A percentile compares a stretch with the other conserved stretches of the same genome.
These are phyloP conservation scores for Danionella cerebrum DNA, from an alignment of 2,113 vertebrate species.

Conservation along the genomic window DNA sequence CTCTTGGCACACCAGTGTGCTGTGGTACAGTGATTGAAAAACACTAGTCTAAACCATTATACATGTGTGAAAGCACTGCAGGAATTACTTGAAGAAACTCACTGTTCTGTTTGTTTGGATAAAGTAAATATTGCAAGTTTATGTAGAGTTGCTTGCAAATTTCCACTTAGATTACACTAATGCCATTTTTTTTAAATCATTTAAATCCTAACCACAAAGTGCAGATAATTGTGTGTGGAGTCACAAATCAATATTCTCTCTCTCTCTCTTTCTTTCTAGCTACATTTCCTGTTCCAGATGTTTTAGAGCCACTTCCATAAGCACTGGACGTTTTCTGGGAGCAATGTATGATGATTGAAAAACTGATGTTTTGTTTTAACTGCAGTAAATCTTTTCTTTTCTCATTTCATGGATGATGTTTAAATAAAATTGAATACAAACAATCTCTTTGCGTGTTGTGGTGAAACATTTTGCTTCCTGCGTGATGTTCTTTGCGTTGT, in stretches of 20 bases:
- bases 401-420: conserved; percentile 21
- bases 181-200: neutral
- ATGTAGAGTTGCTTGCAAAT: neutral
- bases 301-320: neutral
- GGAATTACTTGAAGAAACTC: too few relatives aligned
- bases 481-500: too few relatives aligned
- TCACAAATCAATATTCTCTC: neutral
- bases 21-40: too few relatives aligned
- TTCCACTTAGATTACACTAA: neutral
- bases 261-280: neutral
- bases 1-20: too few relatives aligned
- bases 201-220: neutral
- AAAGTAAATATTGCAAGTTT: too few relatives aligned
- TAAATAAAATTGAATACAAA: too few relatives aligned
- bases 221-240: neutral
- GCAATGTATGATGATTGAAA: neutral
- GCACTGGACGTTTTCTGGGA: neutral
- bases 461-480: too few relatives aligned
- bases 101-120: too few relatives aligned
- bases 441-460: too few relatives aligned
- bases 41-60: too few relatives aligned
- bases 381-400: neutral
- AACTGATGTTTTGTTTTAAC: neutral
- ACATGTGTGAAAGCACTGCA: too few relatives aligned
- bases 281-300: conserved; percentile 7